Conservation (phyloP, 2,113 vertebrate genomes). For the Meriones unguiculatus region DNA sequence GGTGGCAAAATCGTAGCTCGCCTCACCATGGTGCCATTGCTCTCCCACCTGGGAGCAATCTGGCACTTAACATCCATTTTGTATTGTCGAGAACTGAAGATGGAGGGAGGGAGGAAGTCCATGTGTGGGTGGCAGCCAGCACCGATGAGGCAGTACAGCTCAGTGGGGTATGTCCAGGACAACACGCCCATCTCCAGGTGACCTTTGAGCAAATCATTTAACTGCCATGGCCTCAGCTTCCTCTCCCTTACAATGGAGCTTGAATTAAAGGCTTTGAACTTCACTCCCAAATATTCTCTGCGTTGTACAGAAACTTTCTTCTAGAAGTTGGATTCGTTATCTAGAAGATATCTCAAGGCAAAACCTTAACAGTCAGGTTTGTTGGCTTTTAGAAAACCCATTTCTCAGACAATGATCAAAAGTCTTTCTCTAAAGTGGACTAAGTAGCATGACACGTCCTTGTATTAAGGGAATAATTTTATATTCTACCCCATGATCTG, state of each 20-base stretch:
- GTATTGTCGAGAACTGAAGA: neutral
- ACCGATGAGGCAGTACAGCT: fast-evolving
- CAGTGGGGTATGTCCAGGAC: neutral
- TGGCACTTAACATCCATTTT: conserved; percentile 12
- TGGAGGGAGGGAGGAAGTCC: conserved; percentile 26
- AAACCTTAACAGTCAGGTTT: neutral
- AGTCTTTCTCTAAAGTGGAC: neutral
- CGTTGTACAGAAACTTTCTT: neutral
- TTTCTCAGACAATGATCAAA: neutral
- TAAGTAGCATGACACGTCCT: neutral
- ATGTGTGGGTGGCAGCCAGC: neutral
- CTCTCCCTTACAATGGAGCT: neutral
- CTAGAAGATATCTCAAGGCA: neutral
- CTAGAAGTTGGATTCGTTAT: neutral
- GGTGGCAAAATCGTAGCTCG: neutral
- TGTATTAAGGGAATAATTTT: neutral
- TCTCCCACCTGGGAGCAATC: neutral
- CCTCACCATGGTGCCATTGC: neutral
- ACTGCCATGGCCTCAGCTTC: neutral
- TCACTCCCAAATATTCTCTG: neutral
- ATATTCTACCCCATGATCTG: neutral
- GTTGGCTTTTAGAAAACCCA: neutral
- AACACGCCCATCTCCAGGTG: neutral
- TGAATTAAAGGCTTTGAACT: conserved; percentile 7
- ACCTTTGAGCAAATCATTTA: neutral